Conservation (phyloP, 2,888 invertebrate genomes). For the Agriopis aurantiaria region DNA sequence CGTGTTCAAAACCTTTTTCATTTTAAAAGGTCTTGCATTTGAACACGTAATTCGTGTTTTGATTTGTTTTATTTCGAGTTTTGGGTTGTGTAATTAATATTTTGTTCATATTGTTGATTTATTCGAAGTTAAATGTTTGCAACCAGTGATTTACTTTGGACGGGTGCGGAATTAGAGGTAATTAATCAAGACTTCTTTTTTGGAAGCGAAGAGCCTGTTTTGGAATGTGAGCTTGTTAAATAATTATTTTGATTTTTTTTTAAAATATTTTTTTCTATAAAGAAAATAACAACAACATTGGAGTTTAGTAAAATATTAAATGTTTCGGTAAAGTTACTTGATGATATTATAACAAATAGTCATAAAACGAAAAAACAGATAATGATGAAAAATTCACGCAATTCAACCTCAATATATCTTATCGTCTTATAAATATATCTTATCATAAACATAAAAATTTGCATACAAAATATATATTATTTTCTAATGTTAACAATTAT, state of each 20-base stretch:
- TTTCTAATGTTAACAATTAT: too few species aligned
- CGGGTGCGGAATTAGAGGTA: slow-evolving; percentile 19
- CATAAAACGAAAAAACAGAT: too few species aligned
- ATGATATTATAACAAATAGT: too few species aligned
- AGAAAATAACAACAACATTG: too few species aligned
- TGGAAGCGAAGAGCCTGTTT: neutral
- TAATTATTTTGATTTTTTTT: neutral
- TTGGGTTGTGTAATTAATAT: slow-evolving; percentile 16
- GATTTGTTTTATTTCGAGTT: slow-evolving; percentile 8
- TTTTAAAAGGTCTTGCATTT: slow-evolving; percentile 8
- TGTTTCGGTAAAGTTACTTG: too few species aligned
- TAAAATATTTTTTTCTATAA: too few species aligned
- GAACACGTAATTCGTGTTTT: slow-evolving; percentile 11
- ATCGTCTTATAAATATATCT: too few species aligned
- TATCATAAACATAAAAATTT: too few species aligned
- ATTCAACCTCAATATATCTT: too few species aligned
- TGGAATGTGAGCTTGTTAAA: neutral
- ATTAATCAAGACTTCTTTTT: slow-evolving; percentile 16
- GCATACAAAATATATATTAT: too few species aligned
- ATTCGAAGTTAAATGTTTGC: slow-evolving; percentile 16
- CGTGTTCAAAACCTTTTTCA: slow-evolving; percentile 13
- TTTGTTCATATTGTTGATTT: slow-evolving; percentile 14
- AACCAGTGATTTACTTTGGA: slow-evolving; percentile 13
- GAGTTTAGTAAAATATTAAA: too few species aligned
- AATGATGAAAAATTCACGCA: too few species aligned